A percentile compares a stretch with the other conserved stretches of the same genome.
These are phyloP conservation scores for Hippocampus kuda DNA, from an alignment of 2,797 vertebrate species.

Conservation along the genomic window DNA sequence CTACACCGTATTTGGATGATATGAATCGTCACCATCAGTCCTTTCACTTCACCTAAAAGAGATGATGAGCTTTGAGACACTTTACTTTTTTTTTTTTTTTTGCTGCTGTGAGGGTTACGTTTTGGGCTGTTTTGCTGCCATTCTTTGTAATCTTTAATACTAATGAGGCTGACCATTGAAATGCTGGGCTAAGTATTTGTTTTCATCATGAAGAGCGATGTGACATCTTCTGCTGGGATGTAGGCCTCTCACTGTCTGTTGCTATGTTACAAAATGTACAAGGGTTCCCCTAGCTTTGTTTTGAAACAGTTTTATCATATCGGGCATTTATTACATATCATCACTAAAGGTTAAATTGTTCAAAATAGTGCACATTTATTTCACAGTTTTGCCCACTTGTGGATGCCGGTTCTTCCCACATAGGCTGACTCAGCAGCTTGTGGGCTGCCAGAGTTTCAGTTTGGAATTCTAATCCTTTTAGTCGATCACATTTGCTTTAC, in stretches of 20 bases:
- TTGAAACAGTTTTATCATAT: not conserved
- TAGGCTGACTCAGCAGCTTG: conserved; percentile 21
- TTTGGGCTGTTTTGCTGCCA: not conserved
- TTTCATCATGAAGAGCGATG: not conserved
- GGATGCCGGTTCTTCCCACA: conserved; percentile 1
- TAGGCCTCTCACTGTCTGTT: not conserved
- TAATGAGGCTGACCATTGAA: not conserved
- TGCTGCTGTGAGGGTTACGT: not conserved
- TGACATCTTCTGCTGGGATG: not conserved
- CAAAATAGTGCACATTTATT: not conserved
- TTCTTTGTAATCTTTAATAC: not conserved
- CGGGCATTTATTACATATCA: not conserved
- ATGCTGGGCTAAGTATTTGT: conserved; percentile 1
- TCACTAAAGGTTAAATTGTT: not conserved
- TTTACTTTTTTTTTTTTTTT: not conserved
- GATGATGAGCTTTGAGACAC: too few species aligned
- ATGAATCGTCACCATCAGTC: too few species aligned
- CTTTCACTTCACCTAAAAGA: not conserved
- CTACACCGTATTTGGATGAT: not conserved
- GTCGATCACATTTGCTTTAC: conserved; percentile 35
- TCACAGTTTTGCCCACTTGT: not conserved
- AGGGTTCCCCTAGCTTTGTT: not conserved
- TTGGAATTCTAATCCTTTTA: conserved; percentile 37
- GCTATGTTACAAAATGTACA: not conserved
- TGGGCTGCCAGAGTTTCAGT: conserved; percentile 29